phyloP scores from a whole-genome alignment of 2,888 invertebrate species.

The Andrena marginata region DNA sequence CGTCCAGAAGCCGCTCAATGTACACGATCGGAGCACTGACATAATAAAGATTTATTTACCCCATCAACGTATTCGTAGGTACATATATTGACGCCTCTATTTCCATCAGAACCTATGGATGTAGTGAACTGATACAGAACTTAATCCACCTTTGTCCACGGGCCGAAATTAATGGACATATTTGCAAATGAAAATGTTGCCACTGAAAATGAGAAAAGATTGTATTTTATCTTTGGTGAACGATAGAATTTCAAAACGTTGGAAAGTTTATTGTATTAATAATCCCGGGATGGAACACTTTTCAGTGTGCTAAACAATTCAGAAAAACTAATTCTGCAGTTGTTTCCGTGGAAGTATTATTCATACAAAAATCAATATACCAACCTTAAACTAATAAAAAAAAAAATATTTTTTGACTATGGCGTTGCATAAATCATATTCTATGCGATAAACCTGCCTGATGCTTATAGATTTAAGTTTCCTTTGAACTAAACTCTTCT shows the following conservation, averaged over 20 bases:
- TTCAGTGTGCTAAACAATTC: too few species aligned
- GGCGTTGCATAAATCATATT: too few species aligned
- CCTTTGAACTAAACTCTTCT: too few species aligned
- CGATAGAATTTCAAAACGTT: background rate
- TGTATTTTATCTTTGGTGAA: background rate
- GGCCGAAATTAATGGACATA: background rate
- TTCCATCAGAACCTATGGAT: constrained; percentile 16
- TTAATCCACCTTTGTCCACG: constrained; percentile 5
- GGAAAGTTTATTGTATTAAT: background rate
- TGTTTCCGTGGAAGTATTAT: too few species aligned
- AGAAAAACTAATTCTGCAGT: too few species aligned
- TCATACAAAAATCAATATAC: too few species aligned
- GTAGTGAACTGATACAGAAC: constrained; percentile 11
- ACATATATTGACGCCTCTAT: background rate
- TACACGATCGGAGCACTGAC: constrained; percentile 39
- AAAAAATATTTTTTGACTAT: too few species aligned
- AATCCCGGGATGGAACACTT: background rate
- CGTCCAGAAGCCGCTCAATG: constrained; percentile 50
- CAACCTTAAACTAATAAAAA: too few species aligned
- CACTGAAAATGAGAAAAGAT: background rate
- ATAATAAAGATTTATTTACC: constrained; percentile 62
- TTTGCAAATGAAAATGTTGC: background rate
- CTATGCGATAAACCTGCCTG: too few species aligned
- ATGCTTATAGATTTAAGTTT: too few species aligned
- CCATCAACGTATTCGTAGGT: constrained; percentile 6